Evolutionary conservation across 2,888 invertebrate genomes (phyloP).

Genomic region (Ferrisia virgata): DNA sequence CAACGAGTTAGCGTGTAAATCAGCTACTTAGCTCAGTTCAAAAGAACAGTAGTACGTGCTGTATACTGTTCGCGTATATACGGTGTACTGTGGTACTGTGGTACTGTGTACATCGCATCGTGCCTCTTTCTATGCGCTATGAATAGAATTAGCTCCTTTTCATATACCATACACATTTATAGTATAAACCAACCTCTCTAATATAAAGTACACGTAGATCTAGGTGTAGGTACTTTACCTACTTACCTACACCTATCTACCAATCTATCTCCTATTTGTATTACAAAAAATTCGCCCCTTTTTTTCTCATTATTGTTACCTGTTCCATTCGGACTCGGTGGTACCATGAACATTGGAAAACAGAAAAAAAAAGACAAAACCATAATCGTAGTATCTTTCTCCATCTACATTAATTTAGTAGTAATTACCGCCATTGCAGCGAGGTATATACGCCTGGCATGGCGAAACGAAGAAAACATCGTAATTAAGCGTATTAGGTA

Average conservation of each 20-base stretch:
- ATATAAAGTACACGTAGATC: neutral
- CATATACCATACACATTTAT: neutral
- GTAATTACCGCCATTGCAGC: neutral
- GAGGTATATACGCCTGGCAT: no score
- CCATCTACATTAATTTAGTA: neutral
- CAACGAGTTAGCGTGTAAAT: conserved; percentile 41
- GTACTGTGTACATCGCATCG: no score
- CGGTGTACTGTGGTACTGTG: no score
- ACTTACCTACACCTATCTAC: neutral
- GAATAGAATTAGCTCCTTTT: conserved; percentile 31
- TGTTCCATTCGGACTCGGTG: no score
- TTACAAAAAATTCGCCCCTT: no score
- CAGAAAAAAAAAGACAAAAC: no score
- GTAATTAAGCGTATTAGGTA: neutral
- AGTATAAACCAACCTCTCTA: neutral
- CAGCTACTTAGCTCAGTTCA: conserved; percentile 36
- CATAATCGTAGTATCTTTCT: neutral
- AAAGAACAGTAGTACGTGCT: conserved; percentile 27
- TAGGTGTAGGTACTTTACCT: no score
- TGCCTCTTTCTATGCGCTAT: conserved; percentile 18
- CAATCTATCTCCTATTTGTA: no score
- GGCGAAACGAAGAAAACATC: neutral
- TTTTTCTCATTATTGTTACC: no score
- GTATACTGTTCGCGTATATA: neutral
- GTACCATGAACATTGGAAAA: no score